Evolutionary conservation across 2,113 vertebrate species (phyloP), one percentile per base, ranked within the genome.

Genomic region (Takifugu bimaculatus): DNA sequence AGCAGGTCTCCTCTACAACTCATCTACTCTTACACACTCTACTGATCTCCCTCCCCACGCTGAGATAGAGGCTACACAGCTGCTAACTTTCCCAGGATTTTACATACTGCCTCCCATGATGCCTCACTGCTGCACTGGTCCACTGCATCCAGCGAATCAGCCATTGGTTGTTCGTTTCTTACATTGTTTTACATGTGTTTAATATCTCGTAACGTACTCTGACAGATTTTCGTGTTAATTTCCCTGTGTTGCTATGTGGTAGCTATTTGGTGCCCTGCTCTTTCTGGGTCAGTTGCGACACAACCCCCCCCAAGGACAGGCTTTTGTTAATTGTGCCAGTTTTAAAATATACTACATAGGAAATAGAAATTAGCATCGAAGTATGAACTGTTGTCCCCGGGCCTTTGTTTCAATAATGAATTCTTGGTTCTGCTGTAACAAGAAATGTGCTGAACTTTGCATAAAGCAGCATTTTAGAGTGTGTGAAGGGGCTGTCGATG

Each of bases 241-340:
- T 81, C 73, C 54, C 28, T 4, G 44, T 20, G 80, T 56, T 81
- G 78, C 39, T 39, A 39, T 39, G 35, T 76, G 72, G 74, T 56
- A 72, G 74, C 75, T 79, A 63, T 63, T 60, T 27, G 26, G 57
- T 72, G 70, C 78, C 50, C 67, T 72, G 42, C 47, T 77, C 68
- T 77, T 72, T 57, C 72, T 27, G 27, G 65, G 68, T 72, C 68
- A 67, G 60, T 66, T 26, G 64, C 56, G 65, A 67, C 13, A 5
- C 15, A 62, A 49, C 20, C 50, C 44, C 64, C 52, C 64, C 52
- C 3, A 10, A 60, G 54, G 49, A 47, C 39, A 26, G 28, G 49
- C 72, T 63, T 77, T 75, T 77, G 79, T 75, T 79, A 84, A 86
- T 79, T 80, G 73, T 79, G 77, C 77, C 77, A 82, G 65, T 78